Conservation (phyloP, 2,113 vertebrate genomes). For the Fulmarus glacialis region DNA sequence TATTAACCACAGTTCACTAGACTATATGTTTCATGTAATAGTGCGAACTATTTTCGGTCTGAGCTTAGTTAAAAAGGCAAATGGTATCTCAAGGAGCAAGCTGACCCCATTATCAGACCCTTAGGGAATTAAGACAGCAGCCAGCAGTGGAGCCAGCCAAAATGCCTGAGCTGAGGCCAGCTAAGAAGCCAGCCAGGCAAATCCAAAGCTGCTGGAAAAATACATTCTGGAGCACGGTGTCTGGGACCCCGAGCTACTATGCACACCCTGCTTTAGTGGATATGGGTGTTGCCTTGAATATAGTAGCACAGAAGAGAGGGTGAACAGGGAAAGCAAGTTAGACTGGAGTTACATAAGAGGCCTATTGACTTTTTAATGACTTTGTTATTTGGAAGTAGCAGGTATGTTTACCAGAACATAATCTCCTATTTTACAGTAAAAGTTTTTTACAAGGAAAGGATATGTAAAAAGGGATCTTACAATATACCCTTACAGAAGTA, state of each 20-base stretch:
- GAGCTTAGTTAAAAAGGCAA: background rate
- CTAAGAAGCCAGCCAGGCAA: conserved; percentile 59
- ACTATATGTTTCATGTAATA: background rate
- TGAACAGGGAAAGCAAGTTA: background rate
- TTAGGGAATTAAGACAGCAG: conserved; percentile 56
- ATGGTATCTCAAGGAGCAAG: conserved; percentile 35
- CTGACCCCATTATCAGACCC: conserved; percentile 53
- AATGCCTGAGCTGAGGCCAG: conserved; percentile 60
- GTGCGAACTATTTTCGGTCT: background rate
- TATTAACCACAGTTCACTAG: background rate
- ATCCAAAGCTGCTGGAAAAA: conserved; percentile 67
- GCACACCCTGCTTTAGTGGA: conserved; percentile 18
- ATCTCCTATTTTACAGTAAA: conserved; percentile 17
- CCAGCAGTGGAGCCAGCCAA: conserved; percentile 60
- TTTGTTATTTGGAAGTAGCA: conserved; percentile 12
- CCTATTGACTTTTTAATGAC: conserved; percentile 14
- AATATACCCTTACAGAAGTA: background rate
- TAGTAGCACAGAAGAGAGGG: background rate
- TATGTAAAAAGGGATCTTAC: background rate
- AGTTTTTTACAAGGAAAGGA: background rate
- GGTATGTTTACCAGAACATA: conserved; percentile 31
- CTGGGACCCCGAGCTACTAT: conserved; percentile 33
- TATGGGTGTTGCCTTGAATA: background rate
- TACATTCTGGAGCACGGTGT: background rate
- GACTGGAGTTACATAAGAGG: background rate